Percentiles rank a stretch among this genome's conserved stretches.
These are phyloP conservation scores for Dryocosmus kuriphilus DNA, from an alignment of 2,888 invertebrate genomes.

Conservation along the genomic window DNA sequence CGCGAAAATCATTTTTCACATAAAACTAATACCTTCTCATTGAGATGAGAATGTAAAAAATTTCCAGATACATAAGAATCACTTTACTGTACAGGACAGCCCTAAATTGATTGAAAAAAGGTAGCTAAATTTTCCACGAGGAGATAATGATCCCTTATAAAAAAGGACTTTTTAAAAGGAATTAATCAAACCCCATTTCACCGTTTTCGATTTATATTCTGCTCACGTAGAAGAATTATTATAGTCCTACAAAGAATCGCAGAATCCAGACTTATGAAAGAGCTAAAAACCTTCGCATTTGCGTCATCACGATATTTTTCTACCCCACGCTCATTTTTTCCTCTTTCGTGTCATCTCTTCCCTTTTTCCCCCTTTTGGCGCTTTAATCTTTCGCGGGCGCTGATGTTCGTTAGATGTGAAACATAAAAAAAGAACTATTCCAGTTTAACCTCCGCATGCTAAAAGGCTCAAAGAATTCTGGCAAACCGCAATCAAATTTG, in stretches of 20 bases:
- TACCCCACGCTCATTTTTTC: neutral
- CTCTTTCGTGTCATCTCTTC: slow-evolving; percentile 28
- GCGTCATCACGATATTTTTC: neutral
- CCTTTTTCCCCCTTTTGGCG: slow-evolving; percentile 28
- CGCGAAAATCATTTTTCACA: no score
- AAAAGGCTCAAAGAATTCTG: neutral
- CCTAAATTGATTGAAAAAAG: no score
- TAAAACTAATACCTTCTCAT: no score
- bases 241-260: neutral
- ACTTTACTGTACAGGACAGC: no score
- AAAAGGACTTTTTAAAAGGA: no score
- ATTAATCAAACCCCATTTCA: neutral
- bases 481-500: neutral
- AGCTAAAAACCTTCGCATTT: neutral
- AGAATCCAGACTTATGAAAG: neutral
- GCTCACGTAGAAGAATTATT: neutral
- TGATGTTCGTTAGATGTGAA: slow-evolving; percentile 22
- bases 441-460: neutral
- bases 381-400: slow-evolving; percentile 36
- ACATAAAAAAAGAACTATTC: slow-evolving; percentile 10
- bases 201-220: neutral
- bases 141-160: no score
- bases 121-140: no score
- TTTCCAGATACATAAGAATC: no score
- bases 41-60: no score